Evolutionary conservation across 2,888 invertebrate species (phyloP), one percentile per base, ranked within the genome.

Genomic region (Cryptocephalus primarius): DNA sequence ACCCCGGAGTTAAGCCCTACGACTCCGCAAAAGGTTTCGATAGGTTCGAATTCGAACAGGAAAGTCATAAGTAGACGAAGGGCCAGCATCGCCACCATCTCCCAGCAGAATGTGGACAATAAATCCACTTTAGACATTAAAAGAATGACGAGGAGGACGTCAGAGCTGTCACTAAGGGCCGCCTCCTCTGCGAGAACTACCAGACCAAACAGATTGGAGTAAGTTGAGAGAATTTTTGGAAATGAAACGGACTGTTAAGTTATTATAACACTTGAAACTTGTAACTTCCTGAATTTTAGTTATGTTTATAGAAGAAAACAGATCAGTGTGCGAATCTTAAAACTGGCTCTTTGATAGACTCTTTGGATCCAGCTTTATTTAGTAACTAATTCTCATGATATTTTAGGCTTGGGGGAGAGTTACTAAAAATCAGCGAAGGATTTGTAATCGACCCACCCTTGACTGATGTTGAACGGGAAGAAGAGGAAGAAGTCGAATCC

Each of bases 71-170:
- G 70, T 55, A 70, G 68, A 57, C 67, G 76, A 58, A 66, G 77
- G 54, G 76, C 76, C 44, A 77, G 76, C 57, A 74, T 77, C 49
- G 75, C 76, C 8, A 72, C 74, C 44, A 71, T 75, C 50, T 69
- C 72, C 13, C 71, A 74, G 55, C 70, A 71, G 36, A 32, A 41
- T 11, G 43, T 43, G n/a, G 46, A 51, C 34, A 39, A 13, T 32
- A 46, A 46, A 10, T 42, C 45, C 9, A 38, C 44, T 32, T 43
- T 49, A 11, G 52, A 51, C 33, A 22, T 44, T 9, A 58, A 60
- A 47, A 66, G 60, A 52, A 56, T 67, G 39, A 57, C 59, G 10
- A 59, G 68, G 42, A 59, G 70, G 53, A 63, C 60, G 9, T 66
- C 69, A 2, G 68, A 69, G 51, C 51, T 67, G 48, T 57, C 63